Base-by-base conservation (phyloP, 2,888 invertebrate genomes). In the Thumatha senex region DNA sequence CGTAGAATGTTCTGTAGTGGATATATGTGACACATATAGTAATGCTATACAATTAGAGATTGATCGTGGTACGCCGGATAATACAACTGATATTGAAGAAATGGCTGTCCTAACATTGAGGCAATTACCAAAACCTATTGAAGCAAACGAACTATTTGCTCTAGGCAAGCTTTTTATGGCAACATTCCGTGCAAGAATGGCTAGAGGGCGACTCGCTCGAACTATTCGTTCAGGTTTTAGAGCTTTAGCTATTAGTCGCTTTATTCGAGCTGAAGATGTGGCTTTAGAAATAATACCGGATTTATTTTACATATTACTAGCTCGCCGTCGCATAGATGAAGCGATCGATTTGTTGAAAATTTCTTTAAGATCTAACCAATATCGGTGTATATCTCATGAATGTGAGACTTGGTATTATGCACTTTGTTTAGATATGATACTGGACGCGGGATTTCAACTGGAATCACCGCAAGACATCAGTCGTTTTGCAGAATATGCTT, bases 381-480 rank as follows among this genome's bases (percentile, higher is more conserved):
- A 64, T 48, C 66, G 73, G 30, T 36, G 40, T 48, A 52, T 67
- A 40, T 73, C 81, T 11, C 67, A 78, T 45, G 82, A 80, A 42
- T 76, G 75, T 54, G 86, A 89, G 64, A 85, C 82, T 9, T 93
- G 92, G 89, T 94, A 94, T 63, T 92, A 93, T 60, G 92, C 93
- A 0, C 81, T 93, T 33, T 92, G 92, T 56, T 82, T 94, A 48
- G 93, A 93, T 47, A 70, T 94, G 61, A 82, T 93, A 45, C 67
- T 94, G 35, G 93, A 95, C 61, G 89, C 93, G 58, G 91, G 93
- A 5, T 90, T 93, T 66, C 81, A 88, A 49, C 62, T 93, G 42
- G 93, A 93, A 69, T 76, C 87, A 0, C 88, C 92, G 3, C 72
- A 82, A 13, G 82, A 80, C 40, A 92, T 93, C 53, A 82, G 79